Conservation (phyloP, 1,140 invertebrate species). For the Halictus rubicundus region DNA sequence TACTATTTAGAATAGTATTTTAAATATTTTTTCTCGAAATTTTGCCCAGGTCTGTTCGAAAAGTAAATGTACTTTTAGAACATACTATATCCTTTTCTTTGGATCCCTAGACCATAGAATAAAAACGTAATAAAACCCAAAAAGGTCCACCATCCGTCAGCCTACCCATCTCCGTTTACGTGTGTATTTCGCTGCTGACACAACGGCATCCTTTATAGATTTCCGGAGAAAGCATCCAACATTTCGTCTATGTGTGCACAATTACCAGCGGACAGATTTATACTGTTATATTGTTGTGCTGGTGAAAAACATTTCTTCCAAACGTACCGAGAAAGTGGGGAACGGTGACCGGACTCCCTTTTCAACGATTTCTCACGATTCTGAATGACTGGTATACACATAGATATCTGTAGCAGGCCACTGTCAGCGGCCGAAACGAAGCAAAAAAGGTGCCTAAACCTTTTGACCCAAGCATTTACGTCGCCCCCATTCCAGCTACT, state of each 20-base stretch:
- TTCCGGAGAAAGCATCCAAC: not conserved
- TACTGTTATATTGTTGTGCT: slow-evolving; percentile 16
- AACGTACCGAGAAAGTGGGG: slow-evolving; percentile 1
- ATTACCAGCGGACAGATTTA: slow-evolving; percentile 18
- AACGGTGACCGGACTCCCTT: not conserved
- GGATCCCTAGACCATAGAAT: too few species aligned
- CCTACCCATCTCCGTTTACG: not conserved
- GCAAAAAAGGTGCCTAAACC: slow-evolving; percentile 32
- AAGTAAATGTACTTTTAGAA: too few species aligned
- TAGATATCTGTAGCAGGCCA: too few species aligned
- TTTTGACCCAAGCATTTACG: slow-evolving; percentile 19
- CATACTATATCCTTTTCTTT: too few species aligned
- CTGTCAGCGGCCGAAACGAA: slow-evolving; percentile 7
- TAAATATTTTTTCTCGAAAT: too few species aligned
- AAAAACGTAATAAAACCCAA: not conserved
- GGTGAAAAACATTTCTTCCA: not conserved
- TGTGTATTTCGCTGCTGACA: too few species aligned
- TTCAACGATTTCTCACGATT: slow-evolving; percentile 51
- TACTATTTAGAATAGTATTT: too few species aligned
- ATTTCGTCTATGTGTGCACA: not conserved
- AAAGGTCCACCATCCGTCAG: not conserved
- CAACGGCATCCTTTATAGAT: not conserved
- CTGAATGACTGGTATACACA: slow-evolving; percentile 57
- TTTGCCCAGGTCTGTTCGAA: too few species aligned
- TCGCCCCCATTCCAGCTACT: not conserved